Conservation (phyloP, 2,797 vertebrate genomes). For the Spinibarbus caldwelli region DNA sequence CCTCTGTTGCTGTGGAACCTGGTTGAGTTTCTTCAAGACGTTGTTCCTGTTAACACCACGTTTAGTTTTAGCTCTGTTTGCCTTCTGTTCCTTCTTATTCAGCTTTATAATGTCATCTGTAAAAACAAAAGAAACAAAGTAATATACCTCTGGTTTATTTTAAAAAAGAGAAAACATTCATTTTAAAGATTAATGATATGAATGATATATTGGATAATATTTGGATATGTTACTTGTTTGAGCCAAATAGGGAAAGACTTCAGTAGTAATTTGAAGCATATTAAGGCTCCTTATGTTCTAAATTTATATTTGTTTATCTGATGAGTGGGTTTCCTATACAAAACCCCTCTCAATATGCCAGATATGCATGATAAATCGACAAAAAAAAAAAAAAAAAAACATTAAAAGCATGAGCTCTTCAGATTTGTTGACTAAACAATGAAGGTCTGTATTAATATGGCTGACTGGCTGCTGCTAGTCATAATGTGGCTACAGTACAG, state of each 20-base stretch:
- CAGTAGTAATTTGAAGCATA: not conserved
- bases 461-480: not conserved
- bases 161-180: not conserved
- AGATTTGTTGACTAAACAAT: not conserved
- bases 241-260: not conserved
- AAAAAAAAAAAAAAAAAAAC: not conserved
- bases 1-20: constrained; percentile 48
- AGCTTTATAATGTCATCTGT: constrained; percentile 81
- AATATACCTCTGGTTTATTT: not conserved
- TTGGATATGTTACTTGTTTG: not conserved
- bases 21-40: constrained; percentile 56
- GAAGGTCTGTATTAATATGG: not conserved
- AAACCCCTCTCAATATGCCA: not conserved
- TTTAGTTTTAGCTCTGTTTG: constrained; percentile 60
- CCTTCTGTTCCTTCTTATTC: constrained; percentile 70
- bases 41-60: constrained; percentile 40
- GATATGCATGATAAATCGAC: not conserved
- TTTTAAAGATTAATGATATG: not conserved
- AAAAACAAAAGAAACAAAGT: constrained; percentile 12
- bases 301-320: not conserved
- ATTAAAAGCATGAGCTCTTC: not conserved
- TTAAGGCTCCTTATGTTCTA: not conserved
- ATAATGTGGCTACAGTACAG: not conserved
- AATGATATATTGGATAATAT: not conserved
- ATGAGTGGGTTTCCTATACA: not conserved